phyloP scores from a whole-genome alignment of 2,888 invertebrate species.

The Drosophila neonasuta region DNA sequence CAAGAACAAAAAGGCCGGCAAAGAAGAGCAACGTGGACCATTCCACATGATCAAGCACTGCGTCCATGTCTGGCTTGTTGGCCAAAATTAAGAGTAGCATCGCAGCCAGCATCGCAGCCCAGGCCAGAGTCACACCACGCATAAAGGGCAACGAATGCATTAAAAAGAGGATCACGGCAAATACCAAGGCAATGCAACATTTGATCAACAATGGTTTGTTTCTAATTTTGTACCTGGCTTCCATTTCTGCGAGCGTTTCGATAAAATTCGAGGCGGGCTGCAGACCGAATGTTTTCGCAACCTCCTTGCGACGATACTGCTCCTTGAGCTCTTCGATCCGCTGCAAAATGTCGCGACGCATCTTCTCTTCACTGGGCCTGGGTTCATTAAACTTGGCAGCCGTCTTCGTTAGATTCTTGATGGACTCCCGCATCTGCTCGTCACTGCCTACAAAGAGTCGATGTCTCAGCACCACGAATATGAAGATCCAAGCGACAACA shows the following conservation, averaged over 20 bases:
- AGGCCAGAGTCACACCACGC: slow-evolving; percentile 88
- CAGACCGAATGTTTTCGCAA: slow-evolving; percentile 6
- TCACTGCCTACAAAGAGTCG: slow-evolving; percentile 85
- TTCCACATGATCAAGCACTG: slow-evolving; percentile 90
- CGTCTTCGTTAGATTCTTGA: slow-evolving; percentile 91
- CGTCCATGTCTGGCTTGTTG: slow-evolving; percentile 89
- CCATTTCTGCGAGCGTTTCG: slow-evolving; percentile 84
- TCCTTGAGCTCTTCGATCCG: slow-evolving; percentile 87
- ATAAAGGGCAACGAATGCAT: slow-evolving; percentile 89
- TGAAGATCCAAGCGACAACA: slow-evolving; percentile 85
- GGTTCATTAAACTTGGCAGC: slow-evolving; percentile 87
- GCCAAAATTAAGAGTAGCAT: slow-evolving; percentile 89
- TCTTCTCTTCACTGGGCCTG: slow-evolving; percentile 91
- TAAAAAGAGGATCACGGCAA: slow-evolving; percentile 90
- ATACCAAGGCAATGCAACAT: slow-evolving; percentile 86
- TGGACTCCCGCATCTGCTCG: slow-evolving; percentile 88
- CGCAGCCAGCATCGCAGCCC: slow-evolving; percentile 92
- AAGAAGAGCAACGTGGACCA: slow-evolving; percentile 96
- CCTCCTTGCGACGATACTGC: slow-evolving; percentile 83
- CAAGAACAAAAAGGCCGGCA: slow-evolving; percentile 93
- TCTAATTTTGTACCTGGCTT: slow-evolving; percentile 89
- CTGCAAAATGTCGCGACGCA: slow-evolving; percentile 87
- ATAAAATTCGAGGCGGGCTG: slow-evolving; percentile 84
- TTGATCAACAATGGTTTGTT: slow-evolving; percentile 89
- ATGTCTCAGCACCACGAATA: slow-evolving; percentile 86